Evolutionary conservation across 35 echinoderm and acorn worm species (phyloP).

Genomic region (Anneissia japonica): DNA sequence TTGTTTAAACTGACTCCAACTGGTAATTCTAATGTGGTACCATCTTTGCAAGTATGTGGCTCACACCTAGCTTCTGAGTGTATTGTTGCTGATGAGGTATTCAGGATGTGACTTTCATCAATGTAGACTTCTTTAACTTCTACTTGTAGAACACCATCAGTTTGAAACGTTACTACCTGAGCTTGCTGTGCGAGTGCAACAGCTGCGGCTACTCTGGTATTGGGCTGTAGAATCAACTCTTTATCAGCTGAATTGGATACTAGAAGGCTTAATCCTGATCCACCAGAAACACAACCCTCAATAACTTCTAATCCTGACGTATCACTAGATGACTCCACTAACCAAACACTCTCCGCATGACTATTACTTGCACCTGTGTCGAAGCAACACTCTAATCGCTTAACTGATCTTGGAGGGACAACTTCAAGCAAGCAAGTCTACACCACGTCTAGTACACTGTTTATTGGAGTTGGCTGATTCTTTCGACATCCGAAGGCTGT

Average conservation of each 20-base stretch:
- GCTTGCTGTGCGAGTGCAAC: neutral
- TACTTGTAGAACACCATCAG: neutral
- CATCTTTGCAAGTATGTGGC: no score
- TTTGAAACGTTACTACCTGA: neutral
- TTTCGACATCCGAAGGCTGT: no score
- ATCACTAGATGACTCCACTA: neutral
- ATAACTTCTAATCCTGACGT: neutral
- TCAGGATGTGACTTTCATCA: no score
- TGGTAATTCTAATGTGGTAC: no score
- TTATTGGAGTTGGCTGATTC: neutral
- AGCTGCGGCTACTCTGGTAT: neutral
- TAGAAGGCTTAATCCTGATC: neutral
- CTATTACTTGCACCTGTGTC: neutral
- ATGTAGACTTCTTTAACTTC: neutral
- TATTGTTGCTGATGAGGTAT: no score
- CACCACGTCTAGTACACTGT: neutral
- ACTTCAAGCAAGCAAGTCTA: no score
- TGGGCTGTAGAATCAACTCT: neutral
- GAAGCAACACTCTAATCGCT: neutral
- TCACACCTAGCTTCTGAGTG: no score
- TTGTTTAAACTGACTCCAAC: no score
- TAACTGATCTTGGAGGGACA: neutral
- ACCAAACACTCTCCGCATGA: neutral
- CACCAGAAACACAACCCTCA: conserved; percentile 12
- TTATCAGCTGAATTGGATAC: neutral